phyloP scores from a whole-genome alignment of 2,113 vertebrate species.

The Conger conger region DNA sequence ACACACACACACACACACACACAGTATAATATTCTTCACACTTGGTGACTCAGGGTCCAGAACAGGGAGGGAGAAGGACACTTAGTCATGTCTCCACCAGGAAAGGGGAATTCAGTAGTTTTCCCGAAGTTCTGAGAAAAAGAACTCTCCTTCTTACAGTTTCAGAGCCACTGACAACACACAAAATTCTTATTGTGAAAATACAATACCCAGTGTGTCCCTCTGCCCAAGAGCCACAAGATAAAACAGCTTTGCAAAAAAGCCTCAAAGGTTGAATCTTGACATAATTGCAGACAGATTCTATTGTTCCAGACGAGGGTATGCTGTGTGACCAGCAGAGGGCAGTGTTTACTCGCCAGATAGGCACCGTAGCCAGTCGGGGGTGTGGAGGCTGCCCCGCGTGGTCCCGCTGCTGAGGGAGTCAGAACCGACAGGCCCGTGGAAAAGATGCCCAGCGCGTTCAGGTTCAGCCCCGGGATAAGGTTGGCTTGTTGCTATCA shows the following conservation, averaged over 20 bases:
- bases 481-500: constrained; percentile 90
- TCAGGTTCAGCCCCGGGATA: constrained; percentile 92
- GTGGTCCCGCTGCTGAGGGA: constrained; percentile 73
- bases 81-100: not conserved
- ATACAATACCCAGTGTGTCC: not conserved
- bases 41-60: not conserved
- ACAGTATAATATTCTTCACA: not conserved
- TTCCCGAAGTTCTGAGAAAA: not conserved
- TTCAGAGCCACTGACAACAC: not conserved
- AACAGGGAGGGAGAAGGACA: not conserved
- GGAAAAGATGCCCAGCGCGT: constrained; percentile 91
- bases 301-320: not conserved
- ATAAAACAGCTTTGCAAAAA: too few species aligned
- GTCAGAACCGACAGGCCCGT: constrained; percentile 79
- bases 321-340: not conserved
- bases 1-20: not conserved
- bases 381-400: constrained; percentile 64
- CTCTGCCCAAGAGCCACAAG: not conserved
- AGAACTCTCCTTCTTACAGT: not conserved
- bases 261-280: not conserved
- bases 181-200: not conserved
- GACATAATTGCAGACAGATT: not conserved
- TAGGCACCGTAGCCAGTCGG: constrained; percentile 80
- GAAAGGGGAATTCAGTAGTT: not conserved
- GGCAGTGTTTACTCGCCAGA: constrained; percentile 72